Base-by-base conservation (phyloP, 37 sponge, comb jelly and placozoan genomes). In the Oopsacas minuta region DNA sequence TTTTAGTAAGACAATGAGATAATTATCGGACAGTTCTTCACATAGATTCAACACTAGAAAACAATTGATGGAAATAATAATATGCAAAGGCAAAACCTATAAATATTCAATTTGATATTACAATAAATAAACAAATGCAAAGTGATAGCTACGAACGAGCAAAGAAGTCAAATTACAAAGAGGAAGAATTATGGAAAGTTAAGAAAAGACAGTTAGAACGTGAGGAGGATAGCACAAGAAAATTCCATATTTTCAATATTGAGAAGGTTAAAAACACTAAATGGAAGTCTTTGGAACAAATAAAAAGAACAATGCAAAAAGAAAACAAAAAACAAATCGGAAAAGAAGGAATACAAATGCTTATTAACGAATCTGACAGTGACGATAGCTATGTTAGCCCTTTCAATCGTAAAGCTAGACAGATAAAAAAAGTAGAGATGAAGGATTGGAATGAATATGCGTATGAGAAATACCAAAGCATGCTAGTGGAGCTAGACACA, bases 201-300 rank as follows among this genome's bases (percentile, higher is more conserved):
- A 61, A 61, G 28, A 61, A 32, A 34, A 3, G 30, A 61, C 32
- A 7, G 22, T 61, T 61, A 34, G 75, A 61, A 61, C 20, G 75
- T 25, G 75, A 61, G 28, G 75, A 61, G 75, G 75, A 61, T 12
- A n/a, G 7, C 28, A 25, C 17, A n/a, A 61, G 75, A 34, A 61
- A 61, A 61, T 61, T n/a, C 30, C 75, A 61, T n/a, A 61, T 61
- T 61, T 61, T 61, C 75, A 25, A 61, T 61, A 61, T 61, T 12
- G 75, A 61, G 28, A 61, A 61, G 75, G 75, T 61, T 3, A 25
- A 34, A 61, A 61, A 3, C 5, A 61, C 75, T 7, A 61, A 61
- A 61, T 61, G 75, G 75, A 61, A 61, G 28, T 61, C 75, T 12
- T 34, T 61, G 28, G 28, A 61, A 34, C 75, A 61, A 61, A 61